These are phyloP conservation scores for Limnephilus auricula DNA, from an alignment of 2,888 invertebrate species.

Conservation along the genomic window DNA sequence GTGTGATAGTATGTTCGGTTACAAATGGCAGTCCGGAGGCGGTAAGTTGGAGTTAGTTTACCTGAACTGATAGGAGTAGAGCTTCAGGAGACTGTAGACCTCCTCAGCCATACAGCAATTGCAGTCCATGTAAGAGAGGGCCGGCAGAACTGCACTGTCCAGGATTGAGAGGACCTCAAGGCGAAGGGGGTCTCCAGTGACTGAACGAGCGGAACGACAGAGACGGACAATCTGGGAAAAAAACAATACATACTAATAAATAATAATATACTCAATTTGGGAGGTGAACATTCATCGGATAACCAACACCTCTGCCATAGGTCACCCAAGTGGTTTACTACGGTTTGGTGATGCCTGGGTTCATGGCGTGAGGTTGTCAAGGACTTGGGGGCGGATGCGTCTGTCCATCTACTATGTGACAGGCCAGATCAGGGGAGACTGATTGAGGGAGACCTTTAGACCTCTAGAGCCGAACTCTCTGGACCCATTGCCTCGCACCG, in stretches of 20 bases:
- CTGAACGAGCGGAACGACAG: constrained; percentile 72
- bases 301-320: too few species aligned
- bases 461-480: too few species aligned
- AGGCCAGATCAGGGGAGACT: too few species aligned
- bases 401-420: too few species aligned
- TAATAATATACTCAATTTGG: background rate
- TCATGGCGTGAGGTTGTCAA: too few species aligned
- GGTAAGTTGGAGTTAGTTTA: constrained; percentile 69
- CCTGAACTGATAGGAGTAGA: constrained; percentile 91
- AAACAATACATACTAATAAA: background rate
- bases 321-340: too few species aligned
- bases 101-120: constrained; percentile 98
- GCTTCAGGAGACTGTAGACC: constrained; percentile 92
- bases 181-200: constrained; percentile 80
- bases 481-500: too few species aligned
- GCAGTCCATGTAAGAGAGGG: constrained; percentile 93
- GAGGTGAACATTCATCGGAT: too few species aligned
- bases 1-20: too few species aligned
- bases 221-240: constrained; percentile 75
- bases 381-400: too few species aligned
- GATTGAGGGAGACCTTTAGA: too few species aligned
- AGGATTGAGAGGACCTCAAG: constrained; percentile 90
- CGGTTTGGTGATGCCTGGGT: too few species aligned
- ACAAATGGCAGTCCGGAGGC: background rate
- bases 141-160: constrained; percentile 93